Evolutionary conservation across 2,113 vertebrate species (phyloP).

Genomic region (Campylomormyrus tamandua): DNA sequence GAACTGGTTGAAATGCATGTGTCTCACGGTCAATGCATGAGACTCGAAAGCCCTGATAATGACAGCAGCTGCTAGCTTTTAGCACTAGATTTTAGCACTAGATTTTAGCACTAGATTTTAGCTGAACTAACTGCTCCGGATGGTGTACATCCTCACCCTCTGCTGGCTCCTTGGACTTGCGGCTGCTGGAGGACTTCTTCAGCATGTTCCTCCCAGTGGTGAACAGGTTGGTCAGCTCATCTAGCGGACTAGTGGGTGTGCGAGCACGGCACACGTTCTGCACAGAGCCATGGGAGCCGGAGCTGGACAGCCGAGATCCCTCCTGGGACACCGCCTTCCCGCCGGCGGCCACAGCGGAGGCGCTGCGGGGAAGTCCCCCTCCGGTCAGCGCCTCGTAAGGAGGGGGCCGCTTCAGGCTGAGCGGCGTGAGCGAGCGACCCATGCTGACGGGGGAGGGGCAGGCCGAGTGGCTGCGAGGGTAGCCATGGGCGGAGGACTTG

Average conservation of each 20-base stretch:
- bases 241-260: conserved; percentile 87
- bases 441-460: conserved; percentile 93
- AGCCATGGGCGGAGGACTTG: conserved; percentile 82
- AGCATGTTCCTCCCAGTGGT: conserved; percentile 91
- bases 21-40: too few species aligned
- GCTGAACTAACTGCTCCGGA: neutral
- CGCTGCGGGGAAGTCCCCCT: conserved; percentile 74
- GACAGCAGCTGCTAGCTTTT: neutral
- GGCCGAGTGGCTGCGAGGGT: conserved; percentile 87
- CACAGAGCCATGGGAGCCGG: conserved; percentile 67
- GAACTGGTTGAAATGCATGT: too few species aligned
- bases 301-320: conserved; percentile 61
- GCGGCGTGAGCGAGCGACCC: conserved; percentile 88
- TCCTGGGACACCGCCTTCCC: conserved; percentile 79
- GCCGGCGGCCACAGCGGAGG: conserved; percentile 79
- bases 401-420: conserved; percentile 91
- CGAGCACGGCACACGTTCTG: conserved; percentile 81
- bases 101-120: neutral
- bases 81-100: neutral
- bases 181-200: conserved; percentile 85
- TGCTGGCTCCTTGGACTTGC: conserved; percentile 84
- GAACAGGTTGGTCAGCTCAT: conserved; percentile 95
- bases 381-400: conserved; percentile 83
- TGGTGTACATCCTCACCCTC: conserved; percentile 71
- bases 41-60: neutral